A percentile compares a stretch with the other conserved stretches of the same genome.
Conservation (phyloP, 2,797 vertebrate species). For the Cirrhinus mrigala region DNA sequence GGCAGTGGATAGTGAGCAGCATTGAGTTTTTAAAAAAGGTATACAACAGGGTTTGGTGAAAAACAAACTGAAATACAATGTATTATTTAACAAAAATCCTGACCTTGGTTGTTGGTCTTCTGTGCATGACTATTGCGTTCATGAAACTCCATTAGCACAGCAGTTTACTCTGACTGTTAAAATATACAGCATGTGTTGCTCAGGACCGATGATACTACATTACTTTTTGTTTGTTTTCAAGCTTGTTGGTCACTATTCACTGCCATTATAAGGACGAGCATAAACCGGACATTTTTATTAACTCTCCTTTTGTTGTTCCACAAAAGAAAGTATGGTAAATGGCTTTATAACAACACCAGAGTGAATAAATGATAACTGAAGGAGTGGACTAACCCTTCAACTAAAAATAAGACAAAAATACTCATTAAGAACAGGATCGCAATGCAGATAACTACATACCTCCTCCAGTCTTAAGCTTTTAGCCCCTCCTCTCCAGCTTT, state of each 20-base stretch:
- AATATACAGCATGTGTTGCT: not conserved
- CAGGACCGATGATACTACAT: too few relatives aligned
- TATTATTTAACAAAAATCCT: not conserved
- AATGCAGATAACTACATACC: slow-evolving; percentile 2
- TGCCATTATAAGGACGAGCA: not conserved
- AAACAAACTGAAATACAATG: not conserved
- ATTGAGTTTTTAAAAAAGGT: not conserved
- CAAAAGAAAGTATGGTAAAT: not conserved
- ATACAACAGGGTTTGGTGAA: not conserved
- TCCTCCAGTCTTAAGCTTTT: not conserved
- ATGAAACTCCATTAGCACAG: not conserved
- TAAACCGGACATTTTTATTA: not conserved
- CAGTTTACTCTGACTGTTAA: too few relatives aligned
- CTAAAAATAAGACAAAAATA: not conserved
- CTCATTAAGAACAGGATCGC: not conserved
- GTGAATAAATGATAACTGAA: not conserved
- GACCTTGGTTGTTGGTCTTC: not conserved
- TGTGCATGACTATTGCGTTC: not conserved
- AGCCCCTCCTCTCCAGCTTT: slow-evolving; percentile 21
- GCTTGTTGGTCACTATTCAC: not conserved
- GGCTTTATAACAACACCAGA: not conserved
- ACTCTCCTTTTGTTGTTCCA: not conserved
- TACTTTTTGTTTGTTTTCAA: not conserved
- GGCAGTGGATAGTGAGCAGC: too few relatives aligned
- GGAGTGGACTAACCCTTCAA: not conserved